These are phyloP conservation scores for Parasteatoda tepidariorum DNA, from an alignment of 1,140 invertebrate species.

Conservation along the genomic window DNA sequence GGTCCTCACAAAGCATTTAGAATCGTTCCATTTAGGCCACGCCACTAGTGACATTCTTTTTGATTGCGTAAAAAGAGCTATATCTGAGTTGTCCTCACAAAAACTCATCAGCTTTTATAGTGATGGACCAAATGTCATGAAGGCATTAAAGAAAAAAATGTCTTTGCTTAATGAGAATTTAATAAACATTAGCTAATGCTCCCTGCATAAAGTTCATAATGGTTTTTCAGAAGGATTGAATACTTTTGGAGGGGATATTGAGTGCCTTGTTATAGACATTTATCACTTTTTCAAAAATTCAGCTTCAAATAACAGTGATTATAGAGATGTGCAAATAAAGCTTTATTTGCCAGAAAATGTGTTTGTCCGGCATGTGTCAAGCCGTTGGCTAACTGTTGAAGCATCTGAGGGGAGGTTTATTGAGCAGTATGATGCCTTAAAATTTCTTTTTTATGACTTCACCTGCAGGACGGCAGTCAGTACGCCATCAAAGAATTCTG, in stretches of 20 bases:
- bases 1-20: not conserved
- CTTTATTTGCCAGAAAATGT: not conserved
- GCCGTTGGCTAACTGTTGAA: not conserved
- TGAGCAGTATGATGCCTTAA: not conserved
- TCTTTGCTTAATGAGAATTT: not conserved
- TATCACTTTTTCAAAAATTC: not conserved
- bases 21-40: not conserved
- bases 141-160: not conserved
- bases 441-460: not conserved
- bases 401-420: not conserved
- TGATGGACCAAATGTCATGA: conserved; percentile 6
- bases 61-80: not conserved
- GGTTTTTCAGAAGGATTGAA: not conserved
- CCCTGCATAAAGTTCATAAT: not conserved
- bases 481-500: not conserved
- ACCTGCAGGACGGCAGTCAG: not conserved
- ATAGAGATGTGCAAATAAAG: not conserved
- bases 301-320: not conserved
- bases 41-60: not conserved
- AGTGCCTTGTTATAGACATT: not conserved
- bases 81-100: not conserved
- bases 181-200: not conserved
- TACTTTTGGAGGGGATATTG: not conserved
- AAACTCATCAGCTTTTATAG: not conserved
- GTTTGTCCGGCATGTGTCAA: not conserved